Evolutionary conservation across 2,113 vertebrate species (phyloP).

Genomic region (Urocolius indicus): DNA sequence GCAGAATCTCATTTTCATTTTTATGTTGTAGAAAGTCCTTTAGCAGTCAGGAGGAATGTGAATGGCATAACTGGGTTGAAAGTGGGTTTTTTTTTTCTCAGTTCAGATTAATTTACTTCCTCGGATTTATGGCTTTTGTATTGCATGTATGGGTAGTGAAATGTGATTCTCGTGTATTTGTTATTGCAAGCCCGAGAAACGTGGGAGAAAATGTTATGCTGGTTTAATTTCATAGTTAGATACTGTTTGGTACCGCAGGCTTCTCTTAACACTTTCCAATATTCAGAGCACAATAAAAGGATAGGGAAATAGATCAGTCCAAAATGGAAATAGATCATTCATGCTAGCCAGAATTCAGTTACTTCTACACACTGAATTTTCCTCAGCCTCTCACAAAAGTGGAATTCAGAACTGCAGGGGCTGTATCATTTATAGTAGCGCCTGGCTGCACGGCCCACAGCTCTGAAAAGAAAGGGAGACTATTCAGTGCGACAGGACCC

Average conservation of each 20-base stretch:
- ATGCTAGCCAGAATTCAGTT: conserved; percentile 6
- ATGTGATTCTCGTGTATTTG: conserved; percentile 72
- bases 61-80: conserved; percentile 74
- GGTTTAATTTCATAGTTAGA: conserved; percentile 59
- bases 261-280: conserved; percentile 44
- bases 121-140: conserved; percentile 71
- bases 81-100: conserved; percentile 61
- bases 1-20: conserved; percentile 79
- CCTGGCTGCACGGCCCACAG: not conserved
- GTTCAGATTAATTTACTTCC: conserved; percentile 68
- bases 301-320: conserved; percentile 61
- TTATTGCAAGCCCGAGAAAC: conserved; percentile 68
- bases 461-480: not conserved
- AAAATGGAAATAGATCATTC: not conserved
- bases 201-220: conserved; percentile 45
- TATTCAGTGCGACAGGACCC: not conserved
- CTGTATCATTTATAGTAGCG: not conserved
- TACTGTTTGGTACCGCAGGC: conserved; percentile 45
- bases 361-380: not conserved
- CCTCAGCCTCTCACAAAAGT: not conserved
- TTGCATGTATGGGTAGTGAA: conserved; percentile 74
- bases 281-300: conserved; percentile 75
- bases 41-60: conserved; percentile 79
- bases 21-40: conserved; percentile 73
- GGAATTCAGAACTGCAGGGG: not conserved